These are phyloP conservation scores for Gorsachius goisagi DNA, from an alignment of 2,113 vertebrate species.

Conservation along the genomic window DNA sequence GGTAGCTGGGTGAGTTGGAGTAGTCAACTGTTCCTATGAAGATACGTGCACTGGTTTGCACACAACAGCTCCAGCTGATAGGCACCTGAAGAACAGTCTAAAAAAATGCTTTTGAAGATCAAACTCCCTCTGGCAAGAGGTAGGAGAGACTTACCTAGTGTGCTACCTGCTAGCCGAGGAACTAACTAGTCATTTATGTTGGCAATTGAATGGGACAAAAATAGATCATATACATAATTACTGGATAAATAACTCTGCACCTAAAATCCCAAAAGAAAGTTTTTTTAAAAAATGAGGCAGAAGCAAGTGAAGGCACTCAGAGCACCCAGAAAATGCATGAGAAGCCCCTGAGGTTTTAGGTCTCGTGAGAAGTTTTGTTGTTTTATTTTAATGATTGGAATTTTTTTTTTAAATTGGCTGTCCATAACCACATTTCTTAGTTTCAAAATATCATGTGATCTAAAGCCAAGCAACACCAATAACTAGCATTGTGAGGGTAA, in stretches of 20 bases:
- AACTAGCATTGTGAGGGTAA: background rate
- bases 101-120: background rate
- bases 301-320: background rate
- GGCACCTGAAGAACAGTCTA: background rate
- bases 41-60: rapidly evolving
- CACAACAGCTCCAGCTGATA: background rate
- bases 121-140: background rate
- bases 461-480: background rate
- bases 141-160: background rate
- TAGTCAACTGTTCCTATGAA: background rate
- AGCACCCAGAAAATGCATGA: background rate
- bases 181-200: background rate
- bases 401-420: background rate
- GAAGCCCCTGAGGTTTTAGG: background rate
- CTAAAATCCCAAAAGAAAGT: background rate
- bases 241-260: background rate
- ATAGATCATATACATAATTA: background rate
- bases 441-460: background rate
- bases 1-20: background rate
- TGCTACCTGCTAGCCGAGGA: background rate
- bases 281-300: background rate
- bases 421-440: background rate
- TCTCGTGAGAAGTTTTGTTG: background rate
- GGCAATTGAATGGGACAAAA: background rate
- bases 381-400: background rate